Evolutionary conservation across 2,797 vertebrate genomes (phyloP).

Genomic region (Chromobotia macracanthus): DNA sequence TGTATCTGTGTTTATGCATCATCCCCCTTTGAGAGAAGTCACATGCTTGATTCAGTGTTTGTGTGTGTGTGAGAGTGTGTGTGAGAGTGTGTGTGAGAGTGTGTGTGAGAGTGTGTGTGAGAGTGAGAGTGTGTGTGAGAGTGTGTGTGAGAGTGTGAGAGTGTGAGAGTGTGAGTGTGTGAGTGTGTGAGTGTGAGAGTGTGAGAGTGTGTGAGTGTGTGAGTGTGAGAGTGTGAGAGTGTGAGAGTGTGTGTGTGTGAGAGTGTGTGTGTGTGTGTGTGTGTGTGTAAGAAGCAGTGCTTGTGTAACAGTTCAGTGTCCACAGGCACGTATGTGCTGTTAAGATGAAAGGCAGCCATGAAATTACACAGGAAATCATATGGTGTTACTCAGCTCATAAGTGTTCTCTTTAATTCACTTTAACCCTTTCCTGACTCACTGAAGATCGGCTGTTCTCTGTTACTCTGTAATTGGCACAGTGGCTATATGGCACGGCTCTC

Average conservation of each 20-base stretch:
- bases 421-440: conserved; percentile 42
- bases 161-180: no score
- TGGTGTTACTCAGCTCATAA: conserved; percentile 65
- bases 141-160: no score
- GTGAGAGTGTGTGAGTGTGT: conserved; percentile 28
- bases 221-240: conserved; percentile 28
- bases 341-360: conserved; percentile 71
- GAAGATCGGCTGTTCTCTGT: not conserved
- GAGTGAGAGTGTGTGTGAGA: no score
- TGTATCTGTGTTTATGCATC: not conserved
- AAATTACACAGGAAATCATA: conserved; percentile 70
- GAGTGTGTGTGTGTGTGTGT: conserved; percentile 19
- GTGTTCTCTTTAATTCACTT: conserved; percentile 15
- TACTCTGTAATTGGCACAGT: no score
- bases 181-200: conserved; percentile 44
- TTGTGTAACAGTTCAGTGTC: conserved; percentile 55
- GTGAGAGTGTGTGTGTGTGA: not conserved
- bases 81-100: no score
- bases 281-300: conserved; percentile 27
- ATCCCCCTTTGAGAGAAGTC: not conserved
- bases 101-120: no score
- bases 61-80: conserved; percentile 42
- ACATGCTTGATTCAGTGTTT: conserved; percentile 38
- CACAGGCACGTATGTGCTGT: conserved; percentile 59
- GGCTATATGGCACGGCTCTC: conserved; percentile 57